Conservation (phyloP, 1,140 invertebrate genomes). For the Lordiphosa mommai region DNA sequence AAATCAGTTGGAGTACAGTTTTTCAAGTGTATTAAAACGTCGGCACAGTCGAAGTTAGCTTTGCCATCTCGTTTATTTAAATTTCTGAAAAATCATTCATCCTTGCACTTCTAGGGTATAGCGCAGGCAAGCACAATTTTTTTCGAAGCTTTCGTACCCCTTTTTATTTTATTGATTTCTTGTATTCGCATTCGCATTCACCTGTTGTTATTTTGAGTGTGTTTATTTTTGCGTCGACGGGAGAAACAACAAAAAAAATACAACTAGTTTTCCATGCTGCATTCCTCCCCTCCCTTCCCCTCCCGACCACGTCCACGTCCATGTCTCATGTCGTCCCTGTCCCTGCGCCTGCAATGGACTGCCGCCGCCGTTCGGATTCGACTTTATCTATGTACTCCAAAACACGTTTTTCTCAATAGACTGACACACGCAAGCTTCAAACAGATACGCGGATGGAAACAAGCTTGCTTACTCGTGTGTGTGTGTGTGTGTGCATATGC, state of each 20-base stretch:
- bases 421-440: slow-evolving; percentile 25
- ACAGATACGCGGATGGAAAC: neutral
- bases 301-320: slow-evolving; percentile 34
- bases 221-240: slow-evolving; percentile 48
- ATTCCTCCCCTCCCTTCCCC: slow-evolving; percentile 43
- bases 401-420: slow-evolving; percentile 65
- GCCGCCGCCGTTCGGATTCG: slow-evolving; percentile 34
- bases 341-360: slow-evolving; percentile 3
- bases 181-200: slow-evolving; percentile 68
- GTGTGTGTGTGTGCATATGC: neutral
- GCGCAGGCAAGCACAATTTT: neutral
- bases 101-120: neutral
- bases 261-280: slow-evolving; percentile 71
- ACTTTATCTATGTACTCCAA: slow-evolving; percentile 59
- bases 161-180: slow-evolving; percentile 58
- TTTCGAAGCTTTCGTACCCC: slow-evolving; percentile 9
- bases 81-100: too few species aligned
- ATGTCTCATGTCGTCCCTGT: slow-evolving; percentile 25
- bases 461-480: neutral
- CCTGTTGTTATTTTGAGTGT: slow-evolving; percentile 66
- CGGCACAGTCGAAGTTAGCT: too few species aligned
- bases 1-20: too few species aligned
- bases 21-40: too few species aligned
- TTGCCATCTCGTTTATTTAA: too few species aligned
- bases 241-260: slow-evolving; percentile 35